Conservation (phyloP, 2,113 vertebrate species). For the Alosa alosa region DNA sequence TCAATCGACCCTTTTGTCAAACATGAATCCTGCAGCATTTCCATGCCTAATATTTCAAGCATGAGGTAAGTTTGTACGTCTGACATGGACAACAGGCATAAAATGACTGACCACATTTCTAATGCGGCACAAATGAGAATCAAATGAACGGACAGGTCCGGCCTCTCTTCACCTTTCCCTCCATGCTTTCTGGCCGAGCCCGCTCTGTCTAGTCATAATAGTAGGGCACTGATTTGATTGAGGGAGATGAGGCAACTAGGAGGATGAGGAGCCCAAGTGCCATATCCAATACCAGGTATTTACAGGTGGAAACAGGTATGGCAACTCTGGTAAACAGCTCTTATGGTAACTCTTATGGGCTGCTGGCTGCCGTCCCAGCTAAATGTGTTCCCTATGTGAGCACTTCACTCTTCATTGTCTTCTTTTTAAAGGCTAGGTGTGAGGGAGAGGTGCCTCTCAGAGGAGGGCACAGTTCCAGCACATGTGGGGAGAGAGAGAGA, state of each 20-base stretch:
- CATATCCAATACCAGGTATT: constrained; percentile 65
- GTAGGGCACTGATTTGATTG: constrained; percentile 54
- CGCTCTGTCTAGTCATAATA: constrained; percentile 59
- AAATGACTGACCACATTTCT: constrained; percentile 58
- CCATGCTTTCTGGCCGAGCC: constrained; percentile 31
- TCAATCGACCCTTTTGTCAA: constrained; percentile 45
- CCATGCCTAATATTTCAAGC: constrained; percentile 47
- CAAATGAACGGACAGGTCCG: constrained; percentile 51
- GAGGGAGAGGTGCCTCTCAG: constrained; percentile 56
- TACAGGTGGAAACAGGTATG: constrained; percentile 60
- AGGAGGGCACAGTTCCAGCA: constrained; percentile 37
- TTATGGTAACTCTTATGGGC: constrained; percentile 62
- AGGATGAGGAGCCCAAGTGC: constrained; percentile 53
- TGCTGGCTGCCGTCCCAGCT: constrained; percentile 62
- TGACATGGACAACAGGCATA: constrained; percentile 53
- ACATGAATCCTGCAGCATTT: constrained; percentile 41
- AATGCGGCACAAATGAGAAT: constrained; percentile 60
- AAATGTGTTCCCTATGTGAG: constrained; percentile 69
- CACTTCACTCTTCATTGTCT: constrained; percentile 47
- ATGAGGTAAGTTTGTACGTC: constrained; percentile 60
- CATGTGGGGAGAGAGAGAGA: constrained; percentile 49
- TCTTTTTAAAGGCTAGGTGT: constrained; percentile 53
- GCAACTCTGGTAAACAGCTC: constrained; percentile 56
- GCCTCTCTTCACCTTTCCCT: constrained; percentile 45
- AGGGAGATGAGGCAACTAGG: constrained; percentile 60